These are phyloP conservation scores for Biston betularia DNA, from an alignment of 2,888 invertebrate species.

Conservation along the genomic window DNA sequence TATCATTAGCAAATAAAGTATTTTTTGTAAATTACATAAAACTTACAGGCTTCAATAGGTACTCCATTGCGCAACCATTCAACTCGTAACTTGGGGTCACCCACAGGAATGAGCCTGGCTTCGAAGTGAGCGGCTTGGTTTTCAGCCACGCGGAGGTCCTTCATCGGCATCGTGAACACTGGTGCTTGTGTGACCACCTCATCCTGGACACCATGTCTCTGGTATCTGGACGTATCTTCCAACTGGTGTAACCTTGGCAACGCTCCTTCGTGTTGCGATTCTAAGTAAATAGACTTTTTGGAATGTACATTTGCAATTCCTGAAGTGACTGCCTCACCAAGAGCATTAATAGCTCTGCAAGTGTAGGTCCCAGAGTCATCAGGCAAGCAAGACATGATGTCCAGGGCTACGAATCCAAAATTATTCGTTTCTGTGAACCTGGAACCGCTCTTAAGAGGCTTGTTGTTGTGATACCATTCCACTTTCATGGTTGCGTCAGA, in stretches of 20 bases:
- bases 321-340: slow-evolving; percentile 97
- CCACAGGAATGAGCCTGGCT: slow-evolving; percentile 96
- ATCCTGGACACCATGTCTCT: slow-evolving; percentile 90
- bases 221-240: slow-evolving; percentile 92
- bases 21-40: neutral
- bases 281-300: slow-evolving; percentile 93
- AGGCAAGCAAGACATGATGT: slow-evolving; percentile 97
- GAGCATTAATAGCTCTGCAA: slow-evolving; percentile 95
- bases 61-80: slow-evolving; percentile 98
- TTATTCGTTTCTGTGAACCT: slow-evolving; percentile 98
- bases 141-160: slow-evolving; percentile 94
- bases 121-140: slow-evolving; percentile 98
- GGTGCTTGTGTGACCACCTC: slow-evolving; percentile 95
- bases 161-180: slow-evolving; percentile 96
- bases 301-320: slow-evolving; percentile 94
- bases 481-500: slow-evolving; percentile 97
- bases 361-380: slow-evolving; percentile 99
- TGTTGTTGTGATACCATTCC: slow-evolving; percentile 97
- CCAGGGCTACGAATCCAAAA: slow-evolving; percentile 98
- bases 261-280: slow-evolving; percentile 95
- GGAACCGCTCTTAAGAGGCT: slow-evolving; percentile 96
- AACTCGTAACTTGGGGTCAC: slow-evolving; percentile 96
- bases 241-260: slow-evolving; percentile 92
- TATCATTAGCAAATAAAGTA: neutral
- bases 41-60: slow-evolving; percentile 94